These are phyloP conservation scores for Hirtodrosophila trivittata DNA, from an alignment of 2,888 invertebrate species.

Conservation along the genomic window DNA sequence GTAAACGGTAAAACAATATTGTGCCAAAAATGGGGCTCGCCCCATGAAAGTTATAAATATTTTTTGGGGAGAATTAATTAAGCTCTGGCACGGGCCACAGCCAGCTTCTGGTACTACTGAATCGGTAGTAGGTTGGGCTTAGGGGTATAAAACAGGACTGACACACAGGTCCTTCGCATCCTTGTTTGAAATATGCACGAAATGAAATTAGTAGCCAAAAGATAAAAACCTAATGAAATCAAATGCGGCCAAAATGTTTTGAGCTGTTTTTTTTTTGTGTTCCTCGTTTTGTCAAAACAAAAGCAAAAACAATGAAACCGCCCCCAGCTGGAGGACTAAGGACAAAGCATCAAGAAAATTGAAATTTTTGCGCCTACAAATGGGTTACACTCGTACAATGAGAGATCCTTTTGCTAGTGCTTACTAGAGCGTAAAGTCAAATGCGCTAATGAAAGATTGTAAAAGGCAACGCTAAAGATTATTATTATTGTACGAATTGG, in stretches of 20 bases:
- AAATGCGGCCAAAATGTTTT: slow-evolving; percentile 77
- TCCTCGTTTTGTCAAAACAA: neutral
- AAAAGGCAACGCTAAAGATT: slow-evolving; percentile 31
- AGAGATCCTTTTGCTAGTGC: slow-evolving; percentile 34
- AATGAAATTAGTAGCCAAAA: slow-evolving; percentile 72
- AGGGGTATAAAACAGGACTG: slow-evolving; percentile 13
- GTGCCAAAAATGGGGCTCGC: slow-evolving; percentile 49
- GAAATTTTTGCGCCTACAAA: slow-evolving; percentile 69
- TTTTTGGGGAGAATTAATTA: slow-evolving; percentile 68
- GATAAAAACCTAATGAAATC: slow-evolving; percentile 77
- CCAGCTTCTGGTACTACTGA: slow-evolving; percentile 4
- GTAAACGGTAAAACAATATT: slow-evolving; percentile 52
- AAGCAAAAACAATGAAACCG: slow-evolving; percentile 34
- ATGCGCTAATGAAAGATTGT: slow-evolving; percentile 66
- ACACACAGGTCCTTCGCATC: neutral
- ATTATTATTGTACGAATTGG: slow-evolving; percentile 30
- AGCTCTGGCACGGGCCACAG: slow-evolving; percentile 46
- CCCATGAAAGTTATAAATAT: slow-evolving; percentile 67
- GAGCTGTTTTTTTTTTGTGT: slow-evolving; percentile 32
- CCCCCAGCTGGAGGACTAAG: slow-evolving; percentile 5
- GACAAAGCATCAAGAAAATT: slow-evolving; percentile 46
- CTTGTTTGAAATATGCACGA: slow-evolving; percentile 60
- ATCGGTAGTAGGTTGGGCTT: neutral
- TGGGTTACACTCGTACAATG: slow-evolving; percentile 56
- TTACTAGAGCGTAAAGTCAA: slow-evolving; percentile 67